These are phyloP conservation scores for Gulo gulo DNA, from an alignment of 2,113 vertebrate species.

Conservation along the genomic window DNA sequence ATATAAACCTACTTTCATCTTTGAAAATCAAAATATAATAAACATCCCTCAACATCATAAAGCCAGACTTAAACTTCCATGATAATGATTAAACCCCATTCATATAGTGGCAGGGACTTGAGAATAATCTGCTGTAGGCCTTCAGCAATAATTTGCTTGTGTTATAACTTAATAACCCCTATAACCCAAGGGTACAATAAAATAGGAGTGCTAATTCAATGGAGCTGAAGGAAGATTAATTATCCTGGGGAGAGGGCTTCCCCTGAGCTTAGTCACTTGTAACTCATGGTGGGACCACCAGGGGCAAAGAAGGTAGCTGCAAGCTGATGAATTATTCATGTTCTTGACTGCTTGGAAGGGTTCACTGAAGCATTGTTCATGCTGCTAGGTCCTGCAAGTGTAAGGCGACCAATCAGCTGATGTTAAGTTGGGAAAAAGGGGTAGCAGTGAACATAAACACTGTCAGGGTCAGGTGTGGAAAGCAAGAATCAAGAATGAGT, in stretches of 20 bases:
- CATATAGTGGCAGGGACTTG: slow-evolving; percentile 70
- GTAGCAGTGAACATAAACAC: background rate
- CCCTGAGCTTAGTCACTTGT: slow-evolving; percentile 74
- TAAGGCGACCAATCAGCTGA: background rate
- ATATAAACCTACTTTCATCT: slow-evolving; percentile 27
- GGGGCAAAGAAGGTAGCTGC: slow-evolving; percentile 39
- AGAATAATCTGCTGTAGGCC: slow-evolving; percentile 71
- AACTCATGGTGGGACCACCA: slow-evolving; percentile 69
- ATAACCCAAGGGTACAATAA: slow-evolving; percentile 77
- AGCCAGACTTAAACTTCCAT: slow-evolving; percentile 53
- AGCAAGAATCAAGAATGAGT: background rate
- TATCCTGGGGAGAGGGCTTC: slow-evolving; percentile 69
- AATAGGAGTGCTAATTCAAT: slow-evolving; percentile 79
- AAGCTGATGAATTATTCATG: slow-evolving; percentile 76
- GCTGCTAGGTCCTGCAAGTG: slow-evolving; percentile 40
- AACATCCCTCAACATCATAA: background rate
- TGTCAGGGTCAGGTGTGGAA: background rate
- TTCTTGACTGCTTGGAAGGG: background rate
- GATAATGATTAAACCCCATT: slow-evolving; percentile 46
- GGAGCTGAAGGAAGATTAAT: slow-evolving; percentile 80
- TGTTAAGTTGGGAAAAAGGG: background rate
- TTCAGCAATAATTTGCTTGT: slow-evolving; percentile 81
- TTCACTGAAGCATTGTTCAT: slow-evolving; percentile 61
- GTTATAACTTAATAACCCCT: slow-evolving; percentile 80
- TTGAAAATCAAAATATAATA: slow-evolving; percentile 48